Evolutionary conservation across 2,797 vertebrate genomes (phyloP), one percentile per base, ranked within the genome.

Genomic region (Diceros bicornis): DNA sequence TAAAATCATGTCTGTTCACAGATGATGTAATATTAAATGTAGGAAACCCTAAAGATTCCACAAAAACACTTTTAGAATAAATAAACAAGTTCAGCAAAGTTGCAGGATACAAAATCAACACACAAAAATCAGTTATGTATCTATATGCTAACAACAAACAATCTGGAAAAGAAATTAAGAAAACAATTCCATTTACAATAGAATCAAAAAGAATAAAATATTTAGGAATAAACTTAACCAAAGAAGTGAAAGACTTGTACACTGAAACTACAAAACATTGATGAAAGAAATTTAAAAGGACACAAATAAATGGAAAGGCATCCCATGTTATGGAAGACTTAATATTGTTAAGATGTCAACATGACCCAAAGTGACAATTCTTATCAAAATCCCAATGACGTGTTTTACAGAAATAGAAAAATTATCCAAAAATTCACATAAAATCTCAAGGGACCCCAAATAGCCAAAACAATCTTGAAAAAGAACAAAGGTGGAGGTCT

Each of bases 161-260:
- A 86, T 79, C 27, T 61, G 47, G 29, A 55, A 72, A 83, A n/a
- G 12, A 83, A 66, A 71, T 72, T 57, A 72, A 66, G 34, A 94
- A 96, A 89, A 41, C 23, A n/a, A 66, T 68, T 79, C 25, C 23
- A 82, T 37, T 92, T 85, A 71, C 20, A 50, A 37, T 32, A 94
- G 32, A 37, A 89, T 13, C 29, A n/a, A 69, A 61, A 86, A 18
- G 27, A 85, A 85, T n/a, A 93, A 85, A 93, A 77, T 93, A 47
- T 18, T 52, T 85, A 75, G 52, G 52, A 13, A 96, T 68, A 94
- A 95, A 81, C 9, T 88, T 74, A 96, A 62, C 59, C 8, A 75
- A 89, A 18, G 18, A 78, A 18, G 23, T 9, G 29, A 93, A 71
- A 92, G 8, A 84, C 32, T 83, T 66, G n/a, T 61, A 85, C 7